These are phyloP conservation scores for Gastrophysa polygoni DNA, from an alignment of 2,888 invertebrate genomes.

Conservation along the genomic window DNA sequence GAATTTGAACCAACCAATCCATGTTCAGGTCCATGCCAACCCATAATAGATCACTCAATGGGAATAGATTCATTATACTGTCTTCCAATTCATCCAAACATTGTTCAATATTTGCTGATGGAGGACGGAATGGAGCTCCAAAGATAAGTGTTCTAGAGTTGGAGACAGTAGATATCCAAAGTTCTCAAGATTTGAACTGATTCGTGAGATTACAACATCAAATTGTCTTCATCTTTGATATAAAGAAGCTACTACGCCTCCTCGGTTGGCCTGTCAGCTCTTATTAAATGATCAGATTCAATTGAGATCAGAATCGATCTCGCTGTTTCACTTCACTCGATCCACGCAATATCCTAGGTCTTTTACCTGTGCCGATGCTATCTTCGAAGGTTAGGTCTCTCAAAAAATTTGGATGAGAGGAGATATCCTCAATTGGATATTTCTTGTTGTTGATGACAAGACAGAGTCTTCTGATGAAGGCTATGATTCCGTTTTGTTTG, in stretches of 20 bases:
- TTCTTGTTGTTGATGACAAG: too few relatives aligned
- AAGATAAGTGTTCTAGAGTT: background rate
- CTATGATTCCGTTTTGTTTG: too few relatives aligned
- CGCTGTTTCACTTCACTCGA: too few relatives aligned
- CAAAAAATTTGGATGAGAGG: too few relatives aligned
- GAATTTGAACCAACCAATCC: background rate
- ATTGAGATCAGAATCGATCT: too few relatives aligned
- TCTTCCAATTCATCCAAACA: background rate
- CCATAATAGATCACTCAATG: background rate
- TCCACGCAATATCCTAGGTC: too few relatives aligned
- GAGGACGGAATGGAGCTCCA: background rate
- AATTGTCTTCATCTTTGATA: background rate
- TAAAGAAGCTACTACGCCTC: background rate
- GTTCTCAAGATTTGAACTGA: background rate
- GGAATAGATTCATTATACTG: background rate
- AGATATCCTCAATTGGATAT: too few relatives aligned
- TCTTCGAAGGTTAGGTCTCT: too few relatives aligned
- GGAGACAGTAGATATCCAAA: background rate
- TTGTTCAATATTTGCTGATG: background rate
- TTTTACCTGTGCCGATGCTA: too few relatives aligned
- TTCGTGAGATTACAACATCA: background rate
- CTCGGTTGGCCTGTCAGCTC: background rate
- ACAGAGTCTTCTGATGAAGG: too few relatives aligned
- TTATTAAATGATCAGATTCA: background rate
- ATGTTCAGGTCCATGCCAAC: background rate